Evolutionary conservation across 2,113 vertebrate species (phyloP), one percentile per base, ranked within the genome.

Genomic region (Piprites chloris): DNA sequence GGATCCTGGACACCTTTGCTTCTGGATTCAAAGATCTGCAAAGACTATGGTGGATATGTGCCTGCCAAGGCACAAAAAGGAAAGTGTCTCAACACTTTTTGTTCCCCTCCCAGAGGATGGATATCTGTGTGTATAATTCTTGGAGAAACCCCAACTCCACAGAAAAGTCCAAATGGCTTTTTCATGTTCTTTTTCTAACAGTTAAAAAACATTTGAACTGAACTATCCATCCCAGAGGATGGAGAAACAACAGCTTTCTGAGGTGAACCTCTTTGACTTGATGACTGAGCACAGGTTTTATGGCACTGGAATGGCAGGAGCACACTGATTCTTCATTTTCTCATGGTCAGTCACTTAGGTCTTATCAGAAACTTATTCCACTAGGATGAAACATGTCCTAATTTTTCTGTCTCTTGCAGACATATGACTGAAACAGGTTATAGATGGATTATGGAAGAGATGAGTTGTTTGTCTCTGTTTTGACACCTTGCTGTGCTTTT

Each of bases 401-500:
- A 4, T 42, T 73, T 87, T 79, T 84, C 63, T 77, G 14, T 56
- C 28, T 79, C 52, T 63, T 69, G 21, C 33, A 82, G 74, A 49
- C 67, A 67, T 5, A 3, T 9, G 32, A 46, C 46, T 44, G 50
- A 69, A 49, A 21, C 41, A 55, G 37, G 21, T 89, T 87, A 42
- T 18, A 66, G 73, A 92, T 44, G 73, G 59, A 50, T 85, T 87
- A 52, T 61, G 62, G 55, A 52, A 56, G 68, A 87, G 71, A 85
- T 82, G 77, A 76, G 24, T 85, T 80, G 79, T 73, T 82, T 74
- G 76, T 32, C 49, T 94, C 58, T 67, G 1, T 91, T 94, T 94
- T 87, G 88, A 94, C 77, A 93, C 85, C 61, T 95, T 79, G 12
- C 85, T 84, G 15, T 68, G 85, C 47, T 95, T 96, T 95, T 90